Percentiles rank a stretch among this genome's conserved stretches.
Conservation (phyloP, 1,140 invertebrate species). For the Pseudomyrmex gracilis region DNA sequence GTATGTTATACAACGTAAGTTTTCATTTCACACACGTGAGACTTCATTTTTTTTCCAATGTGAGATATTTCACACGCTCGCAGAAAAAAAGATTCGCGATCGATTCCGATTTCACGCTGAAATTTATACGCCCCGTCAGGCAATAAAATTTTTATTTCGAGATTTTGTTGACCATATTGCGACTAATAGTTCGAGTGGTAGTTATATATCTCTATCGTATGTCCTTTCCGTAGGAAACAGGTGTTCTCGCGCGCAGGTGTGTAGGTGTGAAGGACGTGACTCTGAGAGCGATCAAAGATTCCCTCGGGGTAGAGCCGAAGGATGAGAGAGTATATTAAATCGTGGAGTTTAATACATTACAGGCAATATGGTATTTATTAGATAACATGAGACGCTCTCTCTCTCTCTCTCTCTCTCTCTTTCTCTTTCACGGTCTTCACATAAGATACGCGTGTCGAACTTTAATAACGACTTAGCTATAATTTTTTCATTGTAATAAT, state of each 20-base stretch:
- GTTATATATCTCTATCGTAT: conserved; percentile 10
- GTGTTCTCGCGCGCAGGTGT: conserved; percentile 18
- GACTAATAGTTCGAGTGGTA: conserved; percentile 28
- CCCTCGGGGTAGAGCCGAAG: conserved; percentile 41
- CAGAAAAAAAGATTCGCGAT: conserved; percentile 18
- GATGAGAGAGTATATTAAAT: conserved; percentile 48
- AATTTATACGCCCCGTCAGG: conserved; percentile 18
- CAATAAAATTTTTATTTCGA: conserved; percentile 56
- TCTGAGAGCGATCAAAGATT: conserved; percentile 27
- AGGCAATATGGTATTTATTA: conserved; percentile 32
- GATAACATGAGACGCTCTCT: conserved; percentile 18
- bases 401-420: no score
- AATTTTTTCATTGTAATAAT: no score
- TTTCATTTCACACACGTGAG: not conserved
- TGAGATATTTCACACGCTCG: not conserved
- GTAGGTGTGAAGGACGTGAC: conserved; percentile 44
- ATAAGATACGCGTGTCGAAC: not conserved
- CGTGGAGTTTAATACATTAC: conserved; percentile 36
- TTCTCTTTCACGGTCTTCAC: no score
- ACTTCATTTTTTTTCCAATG: no score
- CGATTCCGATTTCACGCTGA: conserved; percentile 18
- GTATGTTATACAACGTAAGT: conserved; percentile 1
- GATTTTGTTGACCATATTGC: conserved; percentile 48
- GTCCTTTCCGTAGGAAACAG: conserved; percentile 33
- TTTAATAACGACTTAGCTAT: not conserved